These are phyloP conservation scores for Aphrophora alni DNA, from an alignment of 2,888 invertebrate genomes.

Conservation along the genomic window DNA sequence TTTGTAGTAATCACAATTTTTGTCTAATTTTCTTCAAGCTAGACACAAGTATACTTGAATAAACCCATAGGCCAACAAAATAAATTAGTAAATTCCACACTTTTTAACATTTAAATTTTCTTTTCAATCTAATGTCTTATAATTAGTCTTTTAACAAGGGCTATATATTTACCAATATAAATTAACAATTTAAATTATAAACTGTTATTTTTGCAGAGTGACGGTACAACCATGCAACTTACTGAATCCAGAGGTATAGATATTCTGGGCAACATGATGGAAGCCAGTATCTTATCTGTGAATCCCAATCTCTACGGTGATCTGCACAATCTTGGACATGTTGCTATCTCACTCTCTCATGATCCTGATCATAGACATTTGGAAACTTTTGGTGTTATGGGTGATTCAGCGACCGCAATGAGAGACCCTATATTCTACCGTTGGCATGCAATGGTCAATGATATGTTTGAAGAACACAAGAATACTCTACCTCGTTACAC, in stretches of 20 bases:
- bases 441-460: background rate
- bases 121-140: no score
- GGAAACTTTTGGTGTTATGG: constrained; percentile 82
- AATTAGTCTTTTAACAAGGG: no score
- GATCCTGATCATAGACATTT: constrained; percentile 80
- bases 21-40: no score
- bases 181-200: no score
- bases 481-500: background rate
- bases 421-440: constrained; percentile 61
- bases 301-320: constrained; percentile 78
- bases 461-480: background rate
- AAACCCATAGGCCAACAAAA: no score
- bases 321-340: constrained; percentile 83
- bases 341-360: constrained; percentile 76
- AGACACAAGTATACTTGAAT: no score
- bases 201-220: constrained; percentile 62
- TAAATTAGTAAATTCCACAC: no score
- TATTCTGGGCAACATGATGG: constrained; percentile 79
- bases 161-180: no score
- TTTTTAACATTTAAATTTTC: no score
- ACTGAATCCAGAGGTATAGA: constrained; percentile 77
- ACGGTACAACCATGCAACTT: constrained; percentile 64
- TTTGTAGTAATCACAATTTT: no score
- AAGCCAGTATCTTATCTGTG: constrained; percentile 72
- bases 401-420: constrained; percentile 85